A percentile compares a stretch with the other conserved stretches of the same genome.
Evolutionary conservation across 2,797 vertebrate species (phyloP).

Genomic region (Gymnodraco acuticeps): DNA sequence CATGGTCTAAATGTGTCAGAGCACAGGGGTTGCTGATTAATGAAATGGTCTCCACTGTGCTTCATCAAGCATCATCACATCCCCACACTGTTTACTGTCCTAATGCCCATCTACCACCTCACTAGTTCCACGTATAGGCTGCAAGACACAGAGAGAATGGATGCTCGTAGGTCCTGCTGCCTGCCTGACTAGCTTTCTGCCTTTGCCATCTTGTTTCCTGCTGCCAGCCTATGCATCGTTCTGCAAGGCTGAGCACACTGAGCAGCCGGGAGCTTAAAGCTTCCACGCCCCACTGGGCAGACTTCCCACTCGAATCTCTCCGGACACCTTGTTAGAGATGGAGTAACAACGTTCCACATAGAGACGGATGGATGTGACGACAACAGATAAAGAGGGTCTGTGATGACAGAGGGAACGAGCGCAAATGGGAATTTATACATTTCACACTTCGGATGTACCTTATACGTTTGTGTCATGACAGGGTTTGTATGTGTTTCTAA

Average conservation of each 20-base stretch:
- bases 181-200: constrained; percentile 47
- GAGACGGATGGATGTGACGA: constrained; percentile 56
- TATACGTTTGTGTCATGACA: constrained; percentile 25
- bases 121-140: constrained; percentile 62
- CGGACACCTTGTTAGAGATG: constrained; percentile 55
- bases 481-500: constrained; percentile 24
- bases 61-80: constrained; percentile 53
- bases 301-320: constrained; percentile 56
- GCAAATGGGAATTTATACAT: constrained; percentile 24
- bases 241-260: constrained; percentile 65
- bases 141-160: constrained; percentile 49
- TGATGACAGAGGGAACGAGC: constrained; percentile 28
- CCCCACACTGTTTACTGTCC: constrained; percentile 56
- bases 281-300: constrained; percentile 44
- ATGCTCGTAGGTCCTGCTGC: constrained; percentile 43
- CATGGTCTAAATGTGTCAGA: constrained; percentile 59
- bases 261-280: constrained; percentile 62
- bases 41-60: constrained; percentile 54
- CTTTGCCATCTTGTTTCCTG: constrained; percentile 47
- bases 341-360: constrained; percentile 11
- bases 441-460: constrained; percentile 4
- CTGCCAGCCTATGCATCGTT: constrained; percentile 53
- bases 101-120: constrained; percentile 62
- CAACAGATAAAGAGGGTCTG: constrained; percentile 54
- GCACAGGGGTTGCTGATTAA: constrained; percentile 60